Evolutionary conservation across 2,113 vertebrate species (phyloP).

Genomic region (Sebastes schlegelii): DNA sequence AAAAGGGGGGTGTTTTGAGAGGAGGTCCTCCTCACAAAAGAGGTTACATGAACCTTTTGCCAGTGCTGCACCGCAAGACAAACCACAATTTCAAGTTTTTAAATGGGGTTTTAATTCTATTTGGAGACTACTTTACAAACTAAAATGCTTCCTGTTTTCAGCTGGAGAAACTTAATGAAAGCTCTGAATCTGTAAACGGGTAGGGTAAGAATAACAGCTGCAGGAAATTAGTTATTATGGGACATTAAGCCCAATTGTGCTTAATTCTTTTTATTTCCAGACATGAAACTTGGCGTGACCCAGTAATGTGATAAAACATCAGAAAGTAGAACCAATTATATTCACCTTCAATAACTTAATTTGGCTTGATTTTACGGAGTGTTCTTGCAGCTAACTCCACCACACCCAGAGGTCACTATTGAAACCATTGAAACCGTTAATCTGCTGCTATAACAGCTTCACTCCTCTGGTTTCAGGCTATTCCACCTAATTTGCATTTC

Average conservation of each 20-base stretch:
- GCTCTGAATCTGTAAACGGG: constrained; percentile 37
- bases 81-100: constrained; percentile 22
- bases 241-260: constrained; percentile 35
- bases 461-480: background rate
- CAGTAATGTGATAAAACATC: constrained; percentile 1
- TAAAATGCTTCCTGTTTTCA: constrained; percentile 42
- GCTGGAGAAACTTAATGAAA: constrained; percentile 28
- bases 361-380: constrained; percentile 4
- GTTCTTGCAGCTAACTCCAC: background rate
- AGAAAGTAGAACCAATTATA: constrained; percentile 1
- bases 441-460: background rate
- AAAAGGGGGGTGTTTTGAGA: constrained; percentile 6
- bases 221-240: constrained; percentile 46
- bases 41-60: constrained; percentile 1
- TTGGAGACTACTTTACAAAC: background rate
- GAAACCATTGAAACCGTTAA: constrained; percentile 16
- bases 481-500: background rate
- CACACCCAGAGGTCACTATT: background rate
- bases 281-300: constrained; percentile 30
- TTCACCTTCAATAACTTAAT: constrained; percentile 14
- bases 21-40: background rate
- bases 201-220: constrained; percentile 40
- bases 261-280: constrained; percentile 22
- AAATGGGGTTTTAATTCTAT: background rate
- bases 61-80: constrained; percentile 22